A percentile compares a stretch with the other conserved stretches of the same genome.
Conservation (phyloP, 2,888 invertebrate species). For the Noctua comes region DNA sequence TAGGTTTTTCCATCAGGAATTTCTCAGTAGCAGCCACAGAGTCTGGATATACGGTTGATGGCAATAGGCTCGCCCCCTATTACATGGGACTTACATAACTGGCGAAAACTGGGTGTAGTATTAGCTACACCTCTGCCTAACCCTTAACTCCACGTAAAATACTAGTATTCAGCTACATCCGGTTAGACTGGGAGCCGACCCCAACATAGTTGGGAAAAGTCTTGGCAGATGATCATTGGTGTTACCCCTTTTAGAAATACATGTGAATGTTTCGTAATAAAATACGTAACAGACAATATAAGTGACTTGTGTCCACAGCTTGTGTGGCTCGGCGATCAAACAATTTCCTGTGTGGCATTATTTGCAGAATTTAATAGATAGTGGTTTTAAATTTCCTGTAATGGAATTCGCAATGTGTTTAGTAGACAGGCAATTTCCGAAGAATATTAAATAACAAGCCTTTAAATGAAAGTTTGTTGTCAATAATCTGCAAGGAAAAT, state of each 20-base stretch:
- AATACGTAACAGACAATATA: neutral
- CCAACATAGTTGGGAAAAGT: neutral
- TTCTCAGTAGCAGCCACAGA: too few species aligned
- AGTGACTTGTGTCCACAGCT: too few species aligned
- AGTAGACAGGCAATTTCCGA: neutral
- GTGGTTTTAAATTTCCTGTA: slow-evolving; percentile 17
- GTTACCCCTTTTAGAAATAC: neutral
- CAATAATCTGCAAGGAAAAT: neutral
- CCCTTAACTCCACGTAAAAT: too few species aligned
- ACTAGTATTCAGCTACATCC: neutral
- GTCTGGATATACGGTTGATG: too few species aligned
- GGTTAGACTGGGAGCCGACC: neutral
- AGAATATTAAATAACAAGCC: neutral
- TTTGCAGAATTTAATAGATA: slow-evolving; percentile 11
- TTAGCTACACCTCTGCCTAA: too few species aligned
- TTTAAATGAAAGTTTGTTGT: neutral
- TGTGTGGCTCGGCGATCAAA: neutral
- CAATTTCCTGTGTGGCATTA: slow-evolving; percentile 22
- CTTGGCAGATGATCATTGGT: neutral
- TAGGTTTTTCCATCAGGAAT: too few species aligned
- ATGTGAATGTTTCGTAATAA: neutral
- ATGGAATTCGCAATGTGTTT: neutral
- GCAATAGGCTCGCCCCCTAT: too few species aligned
- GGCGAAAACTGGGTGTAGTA: too few species aligned
- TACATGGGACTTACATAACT: too few species aligned